A percentile compares a stretch with the other conserved stretches of the same genome.
These are phyloP conservation scores for Pangasius mekongensis DNA, from an alignment of 2,797 vertebrate genomes.

Conservation along the genomic window DNA sequence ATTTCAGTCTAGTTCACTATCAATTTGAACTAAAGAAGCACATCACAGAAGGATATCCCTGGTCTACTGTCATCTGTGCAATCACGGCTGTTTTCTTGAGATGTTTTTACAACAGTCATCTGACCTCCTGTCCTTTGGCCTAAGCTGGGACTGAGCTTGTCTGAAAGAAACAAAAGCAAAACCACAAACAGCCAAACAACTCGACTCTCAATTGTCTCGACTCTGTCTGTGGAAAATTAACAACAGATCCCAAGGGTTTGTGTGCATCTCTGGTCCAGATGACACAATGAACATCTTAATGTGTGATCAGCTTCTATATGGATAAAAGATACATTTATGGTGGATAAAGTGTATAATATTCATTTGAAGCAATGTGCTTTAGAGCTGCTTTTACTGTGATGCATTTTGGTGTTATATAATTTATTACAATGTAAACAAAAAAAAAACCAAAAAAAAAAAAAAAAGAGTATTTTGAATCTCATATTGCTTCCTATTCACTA, in stretches of 20 bases:
- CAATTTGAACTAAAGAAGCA: neutral
- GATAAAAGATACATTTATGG: neutral
- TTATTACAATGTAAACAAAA: neutral
- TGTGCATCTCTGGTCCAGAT: too few species aligned
- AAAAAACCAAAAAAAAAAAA: neutral
- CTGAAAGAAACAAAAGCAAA: constrained; percentile 17
- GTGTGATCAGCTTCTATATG: neutral
- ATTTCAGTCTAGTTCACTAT: neutral
- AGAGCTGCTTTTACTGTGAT: neutral
- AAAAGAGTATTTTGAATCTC: neutral
- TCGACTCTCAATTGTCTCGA: too few species aligned
- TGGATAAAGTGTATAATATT: too few species aligned
- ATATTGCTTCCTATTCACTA: neutral
- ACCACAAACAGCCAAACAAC: constrained; percentile 24
- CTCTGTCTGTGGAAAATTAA: neutral
- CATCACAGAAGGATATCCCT: neutral
- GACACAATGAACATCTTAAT: neutral
- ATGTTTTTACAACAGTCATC: neutral
- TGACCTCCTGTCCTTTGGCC: constrained; percentile 12
- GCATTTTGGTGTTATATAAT: neutral
- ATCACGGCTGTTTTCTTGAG: neutral
- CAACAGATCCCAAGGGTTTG: neutral
- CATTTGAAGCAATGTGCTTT: neutral
- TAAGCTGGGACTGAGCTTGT: neutral
- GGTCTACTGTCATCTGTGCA: neutral